These are phyloP conservation scores for Nomada ruficornis DNA, from an alignment of 2,888 invertebrate genomes.

Conservation along the genomic window DNA sequence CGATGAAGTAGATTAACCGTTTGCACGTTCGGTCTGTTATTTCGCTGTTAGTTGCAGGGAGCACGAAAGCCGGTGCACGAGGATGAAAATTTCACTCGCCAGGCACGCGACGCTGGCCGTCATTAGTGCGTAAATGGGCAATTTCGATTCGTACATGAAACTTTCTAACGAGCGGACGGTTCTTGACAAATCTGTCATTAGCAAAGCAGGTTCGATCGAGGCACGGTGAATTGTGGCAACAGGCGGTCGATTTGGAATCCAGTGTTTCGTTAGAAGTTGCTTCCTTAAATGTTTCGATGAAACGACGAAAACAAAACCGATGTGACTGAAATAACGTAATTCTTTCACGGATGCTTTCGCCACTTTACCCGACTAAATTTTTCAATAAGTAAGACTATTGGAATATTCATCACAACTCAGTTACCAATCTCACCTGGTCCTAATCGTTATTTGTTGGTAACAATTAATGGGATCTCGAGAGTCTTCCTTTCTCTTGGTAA, in stretches of 20 bases:
- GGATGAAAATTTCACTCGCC: constrained; percentile 26
- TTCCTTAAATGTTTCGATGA: constrained; percentile 22
- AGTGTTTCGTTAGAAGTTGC: constrained; percentile 48
- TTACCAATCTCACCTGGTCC: neutral
- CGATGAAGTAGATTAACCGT: neutral
- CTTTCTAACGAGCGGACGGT: constrained; percentile 57
- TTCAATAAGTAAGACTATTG: too few species aligned
- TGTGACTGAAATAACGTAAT: neutral
- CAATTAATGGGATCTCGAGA: neutral
- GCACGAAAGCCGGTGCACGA: too few species aligned
- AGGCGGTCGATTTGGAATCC: constrained; percentile 59
- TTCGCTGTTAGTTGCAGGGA: neutral
- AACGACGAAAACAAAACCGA: neutral
- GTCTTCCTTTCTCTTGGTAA: neutral
- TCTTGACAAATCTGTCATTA: constrained; percentile 59
- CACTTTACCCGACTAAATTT: too few species aligned
- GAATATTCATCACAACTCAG: too few species aligned
- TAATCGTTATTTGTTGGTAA: neutral
- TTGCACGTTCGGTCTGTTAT: neutral
- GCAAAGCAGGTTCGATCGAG: constrained; percentile 52
- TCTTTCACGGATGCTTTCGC: neutral
- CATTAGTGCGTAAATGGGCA: constrained; percentile 37
- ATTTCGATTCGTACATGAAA: constrained; percentile 55
- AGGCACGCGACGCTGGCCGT: constrained; percentile 10
- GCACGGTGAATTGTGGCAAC: constrained; percentile 57